Conservation (phyloP, 1,140 invertebrate species). For the Palaemon carinicauda region DNA sequence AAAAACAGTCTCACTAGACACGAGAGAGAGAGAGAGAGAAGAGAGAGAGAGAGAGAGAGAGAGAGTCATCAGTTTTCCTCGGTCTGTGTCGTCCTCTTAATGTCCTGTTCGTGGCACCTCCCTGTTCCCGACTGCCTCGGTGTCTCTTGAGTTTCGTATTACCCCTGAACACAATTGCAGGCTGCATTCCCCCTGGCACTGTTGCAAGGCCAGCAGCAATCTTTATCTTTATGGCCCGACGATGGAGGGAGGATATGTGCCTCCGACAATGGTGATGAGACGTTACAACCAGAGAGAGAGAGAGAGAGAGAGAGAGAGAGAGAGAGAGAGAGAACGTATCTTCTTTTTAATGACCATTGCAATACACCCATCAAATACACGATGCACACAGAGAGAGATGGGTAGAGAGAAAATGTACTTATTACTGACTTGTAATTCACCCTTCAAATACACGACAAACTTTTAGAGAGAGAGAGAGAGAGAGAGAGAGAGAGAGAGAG, state of each 20-base stretch:
- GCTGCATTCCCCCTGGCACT: conserved; percentile 4
- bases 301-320: not conserved
- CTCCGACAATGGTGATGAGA: not conserved
- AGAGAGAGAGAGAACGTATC: not conserved
- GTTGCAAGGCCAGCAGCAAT: not conserved
- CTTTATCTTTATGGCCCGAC: not conserved
- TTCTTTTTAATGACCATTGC: too few relatives aligned
- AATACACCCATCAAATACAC: too few relatives aligned
- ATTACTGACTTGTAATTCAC: too few relatives aligned
- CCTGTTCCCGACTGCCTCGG: not conserved
- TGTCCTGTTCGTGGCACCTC: too few relatives aligned
- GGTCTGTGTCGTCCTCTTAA: not conserved
- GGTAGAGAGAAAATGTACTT: too few relatives aligned
- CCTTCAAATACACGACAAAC: too few relatives aligned
- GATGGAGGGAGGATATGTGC: not conserved
- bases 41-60: too few relatives aligned
- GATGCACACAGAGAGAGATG: too few relatives aligned
- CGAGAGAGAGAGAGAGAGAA: too few relatives aligned
- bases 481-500: not conserved
- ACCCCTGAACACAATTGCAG: conserved; percentile 38
- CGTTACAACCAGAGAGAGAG: not conserved
- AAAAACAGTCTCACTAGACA: too few relatives aligned
- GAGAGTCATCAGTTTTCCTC: not conserved
- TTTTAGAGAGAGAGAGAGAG: not conserved
- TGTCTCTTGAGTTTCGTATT: not conserved